Conservation (phyloP, 2,113 vertebrate species). For the Capra hircus region DNA sequence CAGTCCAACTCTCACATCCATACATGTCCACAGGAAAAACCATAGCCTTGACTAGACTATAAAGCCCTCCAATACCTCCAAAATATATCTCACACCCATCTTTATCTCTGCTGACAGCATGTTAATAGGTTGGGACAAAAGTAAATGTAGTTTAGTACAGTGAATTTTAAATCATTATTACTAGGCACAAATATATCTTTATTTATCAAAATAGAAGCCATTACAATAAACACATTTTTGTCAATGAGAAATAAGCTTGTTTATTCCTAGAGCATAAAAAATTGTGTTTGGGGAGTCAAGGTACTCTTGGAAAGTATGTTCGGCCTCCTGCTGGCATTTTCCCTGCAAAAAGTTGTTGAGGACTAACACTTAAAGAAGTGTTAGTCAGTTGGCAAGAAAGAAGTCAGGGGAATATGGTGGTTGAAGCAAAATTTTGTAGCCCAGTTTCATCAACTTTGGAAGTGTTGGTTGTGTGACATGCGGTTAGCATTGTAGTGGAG, state of each 20-base stretch:
- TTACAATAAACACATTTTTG: not conserved
- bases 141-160: not conserved
- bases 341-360: not conserved
- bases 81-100: not conserved
- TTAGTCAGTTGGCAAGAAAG: not conserved
- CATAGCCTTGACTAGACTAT: too few species aligned
- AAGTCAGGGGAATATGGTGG: not conserved
- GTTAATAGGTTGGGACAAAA: not conserved
- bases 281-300: not conserved
- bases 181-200: not conserved
- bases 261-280: not conserved
- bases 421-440: not conserved
- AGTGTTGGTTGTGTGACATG: not conserved
- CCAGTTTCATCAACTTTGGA: not conserved
- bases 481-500: rapidly evolving
- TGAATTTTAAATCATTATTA: not conserved
- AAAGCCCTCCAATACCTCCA: not conserved
- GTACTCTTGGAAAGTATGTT: not conserved
- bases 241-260: not conserved
- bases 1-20: too few species aligned
- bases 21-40: too few species aligned
- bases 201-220: not conserved
- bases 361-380: not conserved
- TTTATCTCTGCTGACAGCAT: not conserved
- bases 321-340: not conserved